Percentiles rank a stretch among this genome's conserved stretches.
These are phyloP conservation scores for Phortica okadai DNA, from an alignment of 2,888 invertebrate species.

Conservation along the genomic window DNA sequence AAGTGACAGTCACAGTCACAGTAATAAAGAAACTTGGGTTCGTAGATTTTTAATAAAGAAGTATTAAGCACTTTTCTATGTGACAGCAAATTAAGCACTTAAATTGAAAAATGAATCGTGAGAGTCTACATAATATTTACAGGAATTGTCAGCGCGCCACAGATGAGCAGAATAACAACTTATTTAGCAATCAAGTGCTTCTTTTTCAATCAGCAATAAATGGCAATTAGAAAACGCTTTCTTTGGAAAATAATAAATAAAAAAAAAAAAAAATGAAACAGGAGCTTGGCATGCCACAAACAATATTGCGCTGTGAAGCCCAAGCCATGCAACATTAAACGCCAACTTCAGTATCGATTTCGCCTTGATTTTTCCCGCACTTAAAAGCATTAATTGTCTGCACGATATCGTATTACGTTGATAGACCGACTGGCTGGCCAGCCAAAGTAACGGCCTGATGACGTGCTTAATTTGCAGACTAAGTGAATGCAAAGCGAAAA, in stretches of 20 bases:
- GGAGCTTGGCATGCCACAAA: neutral
- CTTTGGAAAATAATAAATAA: neutral
- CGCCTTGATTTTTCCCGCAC: slow-evolving; percentile 12
- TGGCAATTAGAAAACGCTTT: no score
- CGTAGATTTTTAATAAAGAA: neutral
- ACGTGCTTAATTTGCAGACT: slow-evolving; percentile 27
- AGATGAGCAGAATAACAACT: no score
- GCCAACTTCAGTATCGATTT: slow-evolving; percentile 2
- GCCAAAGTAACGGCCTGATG: neutral
- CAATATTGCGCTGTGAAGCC: neutral
- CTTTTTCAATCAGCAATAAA: no score
- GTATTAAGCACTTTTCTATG: neutral
- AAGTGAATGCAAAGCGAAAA: slow-evolving; percentile 13
- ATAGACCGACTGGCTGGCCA: neutral
- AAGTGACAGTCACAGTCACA: slow-evolving; percentile 11
- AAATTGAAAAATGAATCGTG: neutral
- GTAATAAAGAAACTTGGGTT: neutral
- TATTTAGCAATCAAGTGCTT: no score
- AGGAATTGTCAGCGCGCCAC: no score
- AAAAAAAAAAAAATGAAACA: neutral
- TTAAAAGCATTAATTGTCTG: slow-evolving; percentile 25
- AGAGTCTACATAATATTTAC: neutral
- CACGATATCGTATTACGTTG: slow-evolving; percentile 22
- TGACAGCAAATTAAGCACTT: neutral
- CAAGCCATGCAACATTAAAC: neutral